phyloP scores from a whole-genome alignment of 2,888 invertebrate species.

The Phrixothrix hirtus region DNA sequence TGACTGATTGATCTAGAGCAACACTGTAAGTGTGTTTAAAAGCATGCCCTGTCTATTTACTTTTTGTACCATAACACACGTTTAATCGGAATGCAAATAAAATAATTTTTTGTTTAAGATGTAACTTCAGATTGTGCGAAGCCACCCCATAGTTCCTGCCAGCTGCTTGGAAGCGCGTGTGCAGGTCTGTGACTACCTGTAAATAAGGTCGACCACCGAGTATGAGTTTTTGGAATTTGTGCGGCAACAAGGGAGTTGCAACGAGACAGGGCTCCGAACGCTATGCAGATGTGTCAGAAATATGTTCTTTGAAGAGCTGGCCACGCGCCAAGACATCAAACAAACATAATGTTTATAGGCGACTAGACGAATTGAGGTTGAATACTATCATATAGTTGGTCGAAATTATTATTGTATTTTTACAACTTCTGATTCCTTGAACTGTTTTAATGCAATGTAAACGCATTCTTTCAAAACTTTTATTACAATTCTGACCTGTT shows the following conservation, averaged over 20 bases:
- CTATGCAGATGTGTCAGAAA: conserved; percentile 36
- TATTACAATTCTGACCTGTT: neutral
- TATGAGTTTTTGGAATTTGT: conserved; percentile 18
- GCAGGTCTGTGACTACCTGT: conserved; percentile 26
- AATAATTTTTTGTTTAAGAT: conserved; percentile 5
- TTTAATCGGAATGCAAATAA: conserved; percentile 8
- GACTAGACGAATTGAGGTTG: conserved; percentile 24
- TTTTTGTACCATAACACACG: neutral
- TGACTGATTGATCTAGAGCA: no score
- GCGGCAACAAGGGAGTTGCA: conserved; percentile 20
- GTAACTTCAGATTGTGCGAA: conserved; percentile 17
- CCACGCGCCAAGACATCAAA: conserved; percentile 36
- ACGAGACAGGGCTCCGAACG: conserved; percentile 26
- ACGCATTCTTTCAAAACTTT: neutral
- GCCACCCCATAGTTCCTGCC: conserved; percentile 25
- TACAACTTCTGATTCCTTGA: neutral
- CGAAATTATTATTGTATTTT: conserved; percentile 13
- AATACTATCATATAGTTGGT: conserved; percentile 11
- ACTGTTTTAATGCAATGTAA: neutral
- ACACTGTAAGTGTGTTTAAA: no score
- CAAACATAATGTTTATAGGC: conserved; percentile 26
- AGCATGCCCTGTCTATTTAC: no score
- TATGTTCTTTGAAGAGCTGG: conserved; percentile 35
- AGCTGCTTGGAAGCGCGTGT: conserved; percentile 19
- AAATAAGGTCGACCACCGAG: conserved; percentile 27